These are phyloP conservation scores for Caenorhabditis imperialis DNA, from an alignment of 2,888 invertebrate species.

Conservation along the genomic window DNA sequence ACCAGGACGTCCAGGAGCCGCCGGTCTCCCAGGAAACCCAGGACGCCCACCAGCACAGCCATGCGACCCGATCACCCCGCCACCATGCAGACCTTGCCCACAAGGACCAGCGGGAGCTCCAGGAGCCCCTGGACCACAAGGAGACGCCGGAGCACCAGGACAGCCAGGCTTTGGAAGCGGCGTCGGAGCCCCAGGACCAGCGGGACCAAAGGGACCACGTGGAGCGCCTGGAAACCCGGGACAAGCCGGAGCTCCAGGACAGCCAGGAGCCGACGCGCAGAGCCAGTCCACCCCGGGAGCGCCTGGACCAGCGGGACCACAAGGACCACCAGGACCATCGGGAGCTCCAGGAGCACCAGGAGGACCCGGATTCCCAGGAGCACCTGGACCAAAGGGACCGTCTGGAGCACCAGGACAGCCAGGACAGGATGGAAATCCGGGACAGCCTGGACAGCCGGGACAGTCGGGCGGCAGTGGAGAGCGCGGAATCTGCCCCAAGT, in stretches of 20 bases:
- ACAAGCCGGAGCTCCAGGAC: slow-evolving; percentile 65
- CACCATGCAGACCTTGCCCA: slow-evolving; percentile 23
- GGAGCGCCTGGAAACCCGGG: slow-evolving; percentile 60
- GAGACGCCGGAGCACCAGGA: slow-evolving; percentile 66
- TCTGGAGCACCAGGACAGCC: slow-evolving; percentile 62
- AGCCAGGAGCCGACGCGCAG: slow-evolving; percentile 61
- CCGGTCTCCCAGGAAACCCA: slow-evolving; percentile 65
- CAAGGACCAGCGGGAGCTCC: slow-evolving; percentile 67
- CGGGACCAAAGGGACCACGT: slow-evolving; percentile 58
- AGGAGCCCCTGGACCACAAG: slow-evolving; percentile 64
- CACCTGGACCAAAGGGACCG: slow-evolving; percentile 64
- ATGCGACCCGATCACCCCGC: slow-evolving; percentile 57
- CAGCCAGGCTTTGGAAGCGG: slow-evolving; percentile 61
- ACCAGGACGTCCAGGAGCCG: slow-evolving; percentile 60
- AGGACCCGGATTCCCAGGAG: slow-evolving; percentile 58
- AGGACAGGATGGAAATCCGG: slow-evolving; percentile 63
- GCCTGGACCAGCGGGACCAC: slow-evolving; percentile 61
- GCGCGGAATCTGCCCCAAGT: too few relatives aligned
- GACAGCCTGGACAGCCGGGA: slow-evolving; percentile 61
- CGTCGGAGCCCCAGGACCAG: slow-evolving; percentile 57
- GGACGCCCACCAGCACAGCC: slow-evolving; percentile 55
- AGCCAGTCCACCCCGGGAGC: slow-evolving; percentile 46
- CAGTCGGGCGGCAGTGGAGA: slow-evolving; percentile 60
- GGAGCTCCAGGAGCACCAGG: slow-evolving; percentile 62
- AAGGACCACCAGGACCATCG: slow-evolving; percentile 56